phyloP scores from a whole-genome alignment of 2,797 vertebrate species.

The Chaetophractus vellerosus region DNA sequence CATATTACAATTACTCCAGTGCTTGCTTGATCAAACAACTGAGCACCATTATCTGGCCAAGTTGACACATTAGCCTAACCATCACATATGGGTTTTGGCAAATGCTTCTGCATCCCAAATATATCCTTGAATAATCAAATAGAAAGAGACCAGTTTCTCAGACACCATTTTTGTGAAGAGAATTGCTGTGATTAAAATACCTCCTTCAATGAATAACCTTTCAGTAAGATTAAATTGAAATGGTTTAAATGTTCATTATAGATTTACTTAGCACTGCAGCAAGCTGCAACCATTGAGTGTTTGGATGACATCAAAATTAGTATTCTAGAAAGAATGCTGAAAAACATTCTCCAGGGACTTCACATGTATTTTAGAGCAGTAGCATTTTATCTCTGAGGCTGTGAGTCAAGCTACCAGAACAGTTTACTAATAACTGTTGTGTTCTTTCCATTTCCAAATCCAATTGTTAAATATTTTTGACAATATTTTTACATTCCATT shows the following conservation, averaged over 20 bases:
- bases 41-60: too few relatives aligned
- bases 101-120: constrained; percentile 65
- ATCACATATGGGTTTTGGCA: neutral
- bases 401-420: neutral
- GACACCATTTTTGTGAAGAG: constrained; percentile 58
- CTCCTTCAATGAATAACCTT: constrained; percentile 58
- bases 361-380: neutral
- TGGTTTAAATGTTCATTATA: constrained; percentile 14
- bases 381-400: constrained; percentile 12
- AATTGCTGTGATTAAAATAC: constrained; percentile 68
- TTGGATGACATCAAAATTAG: constrained; percentile 46
- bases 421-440: neutral
- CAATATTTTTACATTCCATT: constrained; percentile 23
- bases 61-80: too few relatives aligned
- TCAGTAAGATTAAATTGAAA: constrained; percentile 69
- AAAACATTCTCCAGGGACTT: neutral
- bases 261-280: constrained; percentile 27
- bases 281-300: constrained; percentile 21
- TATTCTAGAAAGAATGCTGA: constrained; percentile 51
- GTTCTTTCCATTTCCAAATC: neutral
- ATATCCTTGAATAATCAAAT: constrained; percentile 66
- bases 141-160: constrained; percentile 57
- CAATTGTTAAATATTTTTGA: neutral
- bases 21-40: too few relatives aligned
- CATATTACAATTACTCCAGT: too few relatives aligned